Evolutionary conservation across 1,140 invertebrate species (phyloP), one percentile per base, ranked within the genome.

Genomic region (Antheraea pernyi): DNA sequence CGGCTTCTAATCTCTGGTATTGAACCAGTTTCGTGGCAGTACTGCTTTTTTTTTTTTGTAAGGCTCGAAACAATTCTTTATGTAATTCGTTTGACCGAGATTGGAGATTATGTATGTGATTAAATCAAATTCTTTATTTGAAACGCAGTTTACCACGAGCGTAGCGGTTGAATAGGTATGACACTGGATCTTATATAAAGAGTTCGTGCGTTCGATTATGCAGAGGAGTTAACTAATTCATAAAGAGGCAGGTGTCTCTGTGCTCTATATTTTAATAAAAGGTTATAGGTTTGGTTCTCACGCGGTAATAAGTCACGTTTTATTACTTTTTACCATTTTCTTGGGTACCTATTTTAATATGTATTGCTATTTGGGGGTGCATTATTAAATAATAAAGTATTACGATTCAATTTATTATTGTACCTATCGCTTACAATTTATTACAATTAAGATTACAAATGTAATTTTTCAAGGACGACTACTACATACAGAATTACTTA

Each of bases 81-180:
- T 58, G 67, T 68, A 60, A 68, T 61, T 68, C 46, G 61, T 22
- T 61, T 7, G 18, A 48, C 37, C 59, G 18, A 42, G 67, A 62
- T 53, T 64, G 37, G 22, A 36, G 30, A 39, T 48, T 48, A 71
- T 30, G 22, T 46, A 16, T 18, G 48, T 59, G 65, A 71, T 68
- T 68, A 63, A 67, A 19, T 36, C 65, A 59, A 63, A 71, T 46
- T 22, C 61, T 71, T 71, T 67, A 63, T 42, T 70, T 30, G 7
- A 53, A 16, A 16, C 16, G 16, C 16, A 11, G 46, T 53, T 9
- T 53, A 13, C 16, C 16, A 53, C 6, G 5, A 16, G 46, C 46
- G 1, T 16, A 6, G 13, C 13, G 39, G 5, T 53, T 53, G 9
- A 16, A 16, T n/a, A 11, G 16, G 9, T 53, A 53, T 16, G 46